Base-by-base conservation (phyloP, 1,140 invertebrate species). In the Ephestia elutella region DNA sequence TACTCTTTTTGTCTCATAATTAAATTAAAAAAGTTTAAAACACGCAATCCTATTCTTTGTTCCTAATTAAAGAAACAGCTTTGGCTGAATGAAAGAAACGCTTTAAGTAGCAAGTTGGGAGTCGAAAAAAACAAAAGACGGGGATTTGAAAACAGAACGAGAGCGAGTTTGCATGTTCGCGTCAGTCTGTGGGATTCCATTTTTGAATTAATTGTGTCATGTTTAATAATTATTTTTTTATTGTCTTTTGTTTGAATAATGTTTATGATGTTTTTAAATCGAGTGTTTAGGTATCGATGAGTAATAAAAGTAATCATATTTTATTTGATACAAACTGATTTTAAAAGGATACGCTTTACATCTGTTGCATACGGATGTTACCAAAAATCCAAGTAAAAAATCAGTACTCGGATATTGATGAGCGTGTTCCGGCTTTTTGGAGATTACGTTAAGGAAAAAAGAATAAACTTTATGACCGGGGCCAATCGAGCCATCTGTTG, bases 1-100 rank as follows among this genome's bases (percentile, higher is more conserved):
- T 82, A 81, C 73, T 70, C 68, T 76, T 78, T 76, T 87, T 83
- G 80, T 85, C 79, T 86, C 30, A 73, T 84, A 83, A 87, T 87
- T 86, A 82, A 87, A 87, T 86, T 78, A 74, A 80, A 84, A 83
- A 87, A 84, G 76, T 82, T 82, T 80, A 76, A 82, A 71, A 75
- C 83, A 86, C 83, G 83, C 83, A 81, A 85, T 78, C 70, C 71
- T 68, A 78, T 83, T 81, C 78, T 80, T 80, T 80, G 79, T 80
- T 71, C 72, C 72, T 86, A 85, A 86, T 86, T 80, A 85, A 87
- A 87, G 81, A 82, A 82, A 82, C 74, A 68, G 77, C 70, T 73
- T 69, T 68, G 71, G 69, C 38, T 44, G 38, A 82, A 81, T 71
- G 78, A 70, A 75, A 73, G 68, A 80, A 75, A 72, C 62, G 73